Base-by-base conservation (phyloP, 2,113 vertebrate species). In the Phrynocephalus versicolor region DNA sequence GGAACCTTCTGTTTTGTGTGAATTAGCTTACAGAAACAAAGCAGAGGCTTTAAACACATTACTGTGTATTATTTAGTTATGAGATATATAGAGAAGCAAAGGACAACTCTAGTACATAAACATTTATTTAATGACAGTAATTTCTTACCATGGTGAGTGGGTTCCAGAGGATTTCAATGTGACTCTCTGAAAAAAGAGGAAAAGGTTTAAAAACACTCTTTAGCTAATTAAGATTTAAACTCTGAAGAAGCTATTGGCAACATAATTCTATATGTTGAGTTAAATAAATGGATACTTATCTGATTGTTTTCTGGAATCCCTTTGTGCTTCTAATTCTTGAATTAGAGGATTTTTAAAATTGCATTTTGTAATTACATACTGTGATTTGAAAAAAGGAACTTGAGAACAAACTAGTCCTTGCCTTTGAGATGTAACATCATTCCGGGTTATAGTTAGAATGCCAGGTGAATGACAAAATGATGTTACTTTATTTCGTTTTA, bases 281-380 rank as follows among this genome's bases (percentile, higher is more conserved):
- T 94, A 94, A 95, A 94, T 90, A 95, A 95, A 95, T 90, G 90
- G 93, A 94, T 94, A 95, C 94, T 95, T 95, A 94, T 94, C 94
- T 95, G 93, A 91, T 89, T 91, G 90, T 92, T 93, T 92, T 91
- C 93, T 92, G 93, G 94, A 89, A 93, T 95, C 94, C 94, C 89
- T 95, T 89, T 94, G 92, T 90, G 93, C 88, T 94, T 85, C 91
- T 94, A 89, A 94, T 82, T 93, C 94, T 95, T 92, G 94, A 93
- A 86, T 91, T 92, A 94, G 92, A 91, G 88, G 92, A 85, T 79
- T 70, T 79, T 72, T 58, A 12, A 58, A n/a, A 58, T n/a, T 77
- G 18, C 37, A 27, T 83, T 73, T 58, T 78, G n/a, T 62, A 39
- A 62, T 79, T 78, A 65, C 72, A 91, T 85, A 86, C 86, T 91